Base-by-base conservation (phyloP, 2,797 vertebrate genomes). In the Phylloscopus collybita region DNA sequence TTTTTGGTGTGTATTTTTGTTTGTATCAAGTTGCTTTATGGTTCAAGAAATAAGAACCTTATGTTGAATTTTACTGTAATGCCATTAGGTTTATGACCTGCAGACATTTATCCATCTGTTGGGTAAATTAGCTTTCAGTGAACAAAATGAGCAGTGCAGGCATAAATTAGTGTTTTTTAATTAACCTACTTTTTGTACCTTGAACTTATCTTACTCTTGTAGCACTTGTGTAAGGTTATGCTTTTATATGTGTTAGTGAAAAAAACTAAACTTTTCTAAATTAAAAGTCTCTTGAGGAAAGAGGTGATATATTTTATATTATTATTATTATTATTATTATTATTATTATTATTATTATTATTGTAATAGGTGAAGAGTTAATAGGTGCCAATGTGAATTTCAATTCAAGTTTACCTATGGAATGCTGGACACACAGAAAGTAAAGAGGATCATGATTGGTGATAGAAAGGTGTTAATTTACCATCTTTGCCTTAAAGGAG, bases 51-150 rank as follows among this genome's bases (percentile, higher is more conserved):
- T 86, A 95, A 96, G 86, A 97, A 93, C 91, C 92, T 95, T 96
- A 96, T 97, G 94, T 51, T 95, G 74, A 96, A 92, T 97, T 94
- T 97, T 97, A 96, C 92, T 96, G 92, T 79, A 93, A 76, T 78
- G 87, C 23, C 61, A 86, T 96, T 97, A 96, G 88, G 84, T 97
- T 97, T 98, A 97, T 96, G 94, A 97, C 96, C 96, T 96, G 61
- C 87, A 98, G 97, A 96, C 71, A 95, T 97, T 92, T 90, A 13
- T 29, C 93, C 97, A 97, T 97, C 95, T 97, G 96, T 94, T 97
- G 92, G 88, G 51, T 94, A 86, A 92, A 96, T 96, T 80, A 96
- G 80, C 25, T 94, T 97, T 96, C 92, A 92, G 72, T 92, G 92
- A 92, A 85, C 61, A 69, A 93, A 92, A 91, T 10, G 80, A 47